Percentiles rank a stretch among this genome's conserved stretches.
These are phyloP conservation scores for Drosophila greeni DNA, from an alignment of 2,888 invertebrate genomes.

Conservation along the genomic window DNA sequence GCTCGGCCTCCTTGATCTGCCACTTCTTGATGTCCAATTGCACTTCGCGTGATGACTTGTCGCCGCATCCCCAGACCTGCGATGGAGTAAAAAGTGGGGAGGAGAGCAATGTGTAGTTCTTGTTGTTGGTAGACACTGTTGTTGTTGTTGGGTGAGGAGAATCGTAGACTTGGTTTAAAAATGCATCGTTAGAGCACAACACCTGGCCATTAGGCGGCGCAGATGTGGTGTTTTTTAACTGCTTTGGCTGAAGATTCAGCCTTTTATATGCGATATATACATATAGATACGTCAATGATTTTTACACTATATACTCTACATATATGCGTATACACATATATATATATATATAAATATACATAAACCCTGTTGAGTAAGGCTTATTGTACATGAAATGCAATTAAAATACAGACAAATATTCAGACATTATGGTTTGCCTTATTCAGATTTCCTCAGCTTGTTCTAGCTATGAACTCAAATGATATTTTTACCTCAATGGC, in stretches of 20 bases:
- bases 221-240: conserved; percentile 34
- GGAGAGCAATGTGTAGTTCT: conserved; percentile 46
- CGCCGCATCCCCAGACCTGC: conserved; percentile 93
- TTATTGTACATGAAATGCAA: conserved; percentile 47
- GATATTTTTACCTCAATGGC: conserved; percentile 82
- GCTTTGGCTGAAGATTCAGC: conserved; percentile 60
- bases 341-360: conserved; percentile 44
- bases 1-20: conserved; percentile 93
- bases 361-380: conserved; percentile 63
- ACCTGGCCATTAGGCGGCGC: conserved; percentile 28
- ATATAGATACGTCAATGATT: conserved; percentile 44
- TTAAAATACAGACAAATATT: conserved; percentile 35
- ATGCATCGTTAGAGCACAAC: conserved; percentile 37
- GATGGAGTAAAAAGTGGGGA: conserved; percentile 10
- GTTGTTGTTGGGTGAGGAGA: conserved; percentile 45
- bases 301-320: conserved; percentile 55
- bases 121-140: conserved; percentile 60
- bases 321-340: conserved; percentile 47
- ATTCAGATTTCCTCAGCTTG: not conserved
- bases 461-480: not conserved
- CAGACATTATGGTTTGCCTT: not conserved
- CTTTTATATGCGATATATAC: conserved; percentile 45
- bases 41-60: conserved; percentile 86
- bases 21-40: conserved; percentile 94
- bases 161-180: conserved; percentile 61